Percentiles rank a stretch among this genome's conserved stretches.
phyloP scores from a whole-genome alignment of 2,797 vertebrate genomes.

The Bradypodion pumilum region DNA sequence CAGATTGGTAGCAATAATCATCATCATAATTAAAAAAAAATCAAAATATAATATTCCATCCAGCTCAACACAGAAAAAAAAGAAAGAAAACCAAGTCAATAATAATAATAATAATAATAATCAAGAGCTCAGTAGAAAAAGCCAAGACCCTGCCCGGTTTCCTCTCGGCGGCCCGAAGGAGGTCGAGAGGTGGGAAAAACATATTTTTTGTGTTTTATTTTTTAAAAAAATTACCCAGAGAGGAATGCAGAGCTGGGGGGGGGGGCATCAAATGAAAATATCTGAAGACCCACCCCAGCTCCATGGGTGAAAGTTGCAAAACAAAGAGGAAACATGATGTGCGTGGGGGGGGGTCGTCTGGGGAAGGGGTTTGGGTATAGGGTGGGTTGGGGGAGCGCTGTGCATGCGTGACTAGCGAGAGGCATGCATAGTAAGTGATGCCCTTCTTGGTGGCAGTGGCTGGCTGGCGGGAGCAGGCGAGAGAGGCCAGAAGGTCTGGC shows the following conservation, averaged over 20 bases:
- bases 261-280: slow-evolving; percentile 2
- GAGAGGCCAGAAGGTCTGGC: neutral
- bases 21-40: slow-evolving; percentile 20
- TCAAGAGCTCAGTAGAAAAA: slow-evolving; percentile 45
- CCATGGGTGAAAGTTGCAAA: neutral
- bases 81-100: no score
- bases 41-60: slow-evolving; percentile 45
- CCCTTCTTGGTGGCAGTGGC: neutral
- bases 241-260: neutral
- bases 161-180: neutral
- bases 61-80: slow-evolving; percentile 25
- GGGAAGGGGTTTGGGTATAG: neutral
- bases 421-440: neutral
- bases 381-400: neutral
- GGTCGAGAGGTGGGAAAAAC: neutral
- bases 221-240: slow-evolving; percentile 14
- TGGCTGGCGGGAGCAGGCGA: no score
- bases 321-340: neutral
- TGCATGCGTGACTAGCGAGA: neutral
- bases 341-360: neutral
- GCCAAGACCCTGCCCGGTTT: slow-evolving; percentile 4
- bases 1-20: slow-evolving; percentile 25
- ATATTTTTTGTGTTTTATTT: no score
- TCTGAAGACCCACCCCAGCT: neutral
- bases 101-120: slow-evolving; percentile 46